Evolutionary conservation across 2,113 vertebrate genomes (phyloP).

Genomic region (Kryptolebias marmoratus): DNA sequence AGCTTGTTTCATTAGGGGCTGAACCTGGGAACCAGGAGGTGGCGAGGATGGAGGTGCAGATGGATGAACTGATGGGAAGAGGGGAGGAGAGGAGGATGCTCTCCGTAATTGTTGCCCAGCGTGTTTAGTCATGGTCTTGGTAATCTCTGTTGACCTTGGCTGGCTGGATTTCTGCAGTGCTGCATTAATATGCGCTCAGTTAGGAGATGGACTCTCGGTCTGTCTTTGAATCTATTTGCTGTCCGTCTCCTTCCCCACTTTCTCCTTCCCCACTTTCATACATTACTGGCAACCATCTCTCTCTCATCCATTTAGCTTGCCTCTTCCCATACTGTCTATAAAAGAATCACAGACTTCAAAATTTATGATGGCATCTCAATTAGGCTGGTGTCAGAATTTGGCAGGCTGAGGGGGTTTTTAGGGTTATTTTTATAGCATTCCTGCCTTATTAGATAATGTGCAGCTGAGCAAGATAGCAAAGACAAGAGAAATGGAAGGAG

Average conservation of each 20-base stretch:
- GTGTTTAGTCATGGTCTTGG: constrained; percentile 71
- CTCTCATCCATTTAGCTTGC: constrained; percentile 52
- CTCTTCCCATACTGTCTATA: constrained; percentile 58
- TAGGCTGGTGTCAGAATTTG: constrained; percentile 59
- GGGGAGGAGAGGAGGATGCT: constrained; percentile 14
- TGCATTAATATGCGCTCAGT: constrained; percentile 65
- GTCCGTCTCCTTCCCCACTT: constrained; percentile 20
- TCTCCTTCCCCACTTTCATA: constrained; percentile 27
- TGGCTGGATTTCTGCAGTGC: constrained; percentile 64
- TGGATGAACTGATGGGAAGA: constrained; percentile 18
- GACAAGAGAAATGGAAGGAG: constrained; percentile 6
- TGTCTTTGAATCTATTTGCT: constrained; percentile 41
- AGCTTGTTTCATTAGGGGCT: constrained; percentile 56
- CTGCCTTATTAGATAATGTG: constrained; percentile 65
- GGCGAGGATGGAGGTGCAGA: not conserved
- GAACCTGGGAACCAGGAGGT: constrained; percentile 1
- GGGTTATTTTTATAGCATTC: constrained; percentile 64
- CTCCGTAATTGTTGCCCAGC: constrained; percentile 44
- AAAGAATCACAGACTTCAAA: constrained; percentile 59
- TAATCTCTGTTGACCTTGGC: constrained; percentile 77
- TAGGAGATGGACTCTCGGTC: constrained; percentile 46
- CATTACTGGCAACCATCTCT: constrained; percentile 53
- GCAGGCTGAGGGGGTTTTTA: constrained; percentile 63
- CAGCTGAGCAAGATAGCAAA: constrained; percentile 27
- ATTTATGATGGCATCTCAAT: constrained; percentile 63